A percentile compares a stretch with the other conserved stretches of the same genome.
phyloP scores from a whole-genome alignment of 2,113 vertebrate species.

The Ptilorrhoa leucosticta region DNA sequence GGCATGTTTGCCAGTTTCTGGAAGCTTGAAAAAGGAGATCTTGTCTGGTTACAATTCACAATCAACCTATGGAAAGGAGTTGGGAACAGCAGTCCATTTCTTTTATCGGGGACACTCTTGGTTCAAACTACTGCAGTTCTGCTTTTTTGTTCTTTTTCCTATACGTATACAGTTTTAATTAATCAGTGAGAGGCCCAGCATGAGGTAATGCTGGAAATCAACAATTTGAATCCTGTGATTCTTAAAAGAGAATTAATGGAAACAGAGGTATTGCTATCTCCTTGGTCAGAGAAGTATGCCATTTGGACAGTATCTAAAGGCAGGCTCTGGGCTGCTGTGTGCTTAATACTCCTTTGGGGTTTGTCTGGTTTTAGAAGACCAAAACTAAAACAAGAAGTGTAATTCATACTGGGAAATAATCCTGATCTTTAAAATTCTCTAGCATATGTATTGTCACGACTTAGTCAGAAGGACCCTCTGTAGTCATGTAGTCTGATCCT shows the following conservation, averaged over 20 bases:
- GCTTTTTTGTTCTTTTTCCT: conserved; percentile 21
- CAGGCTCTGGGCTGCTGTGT: background rate
- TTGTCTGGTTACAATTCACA: conserved; percentile 61
- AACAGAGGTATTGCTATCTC: conserved; percentile 28
- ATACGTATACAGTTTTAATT: conserved; percentile 4
- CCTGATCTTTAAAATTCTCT: background rate
- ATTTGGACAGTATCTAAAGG: background rate
- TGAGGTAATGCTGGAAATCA: conserved; percentile 37
- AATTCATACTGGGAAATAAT: background rate
- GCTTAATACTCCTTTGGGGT: background rate
- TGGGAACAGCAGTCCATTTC: conserved; percentile 18
- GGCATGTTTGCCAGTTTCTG: conserved; percentile 37
- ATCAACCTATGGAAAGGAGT: conserved; percentile 36
- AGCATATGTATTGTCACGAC: background rate
- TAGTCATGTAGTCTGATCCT: background rate
- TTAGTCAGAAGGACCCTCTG: background rate
- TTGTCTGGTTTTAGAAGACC: background rate
- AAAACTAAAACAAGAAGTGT: background rate
- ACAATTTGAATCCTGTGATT: conserved; percentile 7
- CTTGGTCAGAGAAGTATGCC: background rate
- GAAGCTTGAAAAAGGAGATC: conserved; percentile 37
- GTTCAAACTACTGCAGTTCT: background rate
- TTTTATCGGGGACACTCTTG: conserved; percentile 15
- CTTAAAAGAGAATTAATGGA: background rate
- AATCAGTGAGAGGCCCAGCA: background rate